Evolutionary conservation across 2,113 vertebrate species (phyloP).

Genomic region (Phoxinus phoxinus): DNA sequence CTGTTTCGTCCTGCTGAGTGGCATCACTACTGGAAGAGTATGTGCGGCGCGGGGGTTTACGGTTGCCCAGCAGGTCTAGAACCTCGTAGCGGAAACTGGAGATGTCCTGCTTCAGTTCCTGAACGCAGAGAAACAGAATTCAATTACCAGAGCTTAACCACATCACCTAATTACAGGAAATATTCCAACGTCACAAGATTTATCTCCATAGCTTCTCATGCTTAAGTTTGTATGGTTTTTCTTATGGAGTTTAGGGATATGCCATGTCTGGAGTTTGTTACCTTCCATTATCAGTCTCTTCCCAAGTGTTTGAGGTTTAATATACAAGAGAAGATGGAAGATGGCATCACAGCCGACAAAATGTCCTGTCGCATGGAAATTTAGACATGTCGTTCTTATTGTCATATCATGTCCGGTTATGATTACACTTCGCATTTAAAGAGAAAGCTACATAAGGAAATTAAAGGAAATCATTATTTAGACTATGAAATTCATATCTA

Average conservation of each 20-base stretch:
- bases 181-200: not conserved
- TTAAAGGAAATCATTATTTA: not conserved
- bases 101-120: slow-evolving; percentile 92
- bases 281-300: not conserved
- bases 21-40: slow-evolving; percentile 87
- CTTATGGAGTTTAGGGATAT: not conserved
- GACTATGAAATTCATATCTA: not conserved
- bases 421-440: not conserved
- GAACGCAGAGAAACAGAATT: slow-evolving; percentile 29
- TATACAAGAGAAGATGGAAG: not conserved
- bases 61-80: slow-evolving; percentile 86
- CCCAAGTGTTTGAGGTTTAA: not conserved
- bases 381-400: not conserved
- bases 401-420: not conserved
- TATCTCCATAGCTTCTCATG: not conserved
- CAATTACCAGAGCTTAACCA: slow-evolving; percentile 24
- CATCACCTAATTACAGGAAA: slow-evolving; percentile 42
- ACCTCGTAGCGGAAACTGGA: slow-evolving; percentile 91
- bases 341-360: not conserved
- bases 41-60: slow-evolving; percentile 83
- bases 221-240: not conserved
- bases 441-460: too few species aligned
- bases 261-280: not conserved
- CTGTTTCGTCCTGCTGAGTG: slow-evolving; percentile 80
- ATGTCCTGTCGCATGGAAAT: not conserved